Base-by-base conservation (phyloP, 2,797 vertebrate genomes). In the Anisognathus igniventris region DNA sequence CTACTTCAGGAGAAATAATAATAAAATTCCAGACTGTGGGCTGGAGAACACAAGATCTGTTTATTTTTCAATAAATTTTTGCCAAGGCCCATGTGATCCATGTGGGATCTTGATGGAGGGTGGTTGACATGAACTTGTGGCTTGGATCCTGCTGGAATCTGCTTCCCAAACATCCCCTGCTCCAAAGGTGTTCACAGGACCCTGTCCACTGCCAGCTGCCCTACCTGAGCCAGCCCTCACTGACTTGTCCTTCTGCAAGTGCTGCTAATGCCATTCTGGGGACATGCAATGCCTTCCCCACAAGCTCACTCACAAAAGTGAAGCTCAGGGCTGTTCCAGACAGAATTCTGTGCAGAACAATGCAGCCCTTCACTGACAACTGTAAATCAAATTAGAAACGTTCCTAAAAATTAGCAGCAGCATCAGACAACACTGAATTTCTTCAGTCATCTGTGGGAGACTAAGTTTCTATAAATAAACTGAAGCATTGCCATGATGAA, bases 401-500 rank as follows among this genome's bases (percentile, higher is more conserved):
- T 54, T 88, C 85, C 91, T 86, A 53, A 83, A 92, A 93, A 31
- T 60, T 35, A 92, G 37, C 65, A 92, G 62, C 33, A 54, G 20
- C 71, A 64, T 87, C 90, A 90, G 72, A 81, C 47, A 14, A 57
- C 10, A 20, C 64, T 77, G 74, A 91, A 50, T 70, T 56, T 78
- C 66, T 83, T 72, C 50, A 54, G 64, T 72, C 77, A 75, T 86
- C 66, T 88, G 74, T 76, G 62, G 60, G 79, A 94, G 66, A 93
- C 6, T 5, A 27, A 71, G 72, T 72, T 66, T 74, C 86, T 73
- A 86, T 90, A 94, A 92, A 95, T 86, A 90, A 93, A 79, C 66
- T 3, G 35, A 92, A 73, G 56, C 66, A 62, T 4, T 86, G 80
- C 60, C 40, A 5, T 44, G 88, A 86, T 66, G 44, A 65, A 81